Percentiles rank a stretch among this genome's conserved stretches.
Conservation (phyloP, 2,113 vertebrate species). For the Cervus canadensis region DNA sequence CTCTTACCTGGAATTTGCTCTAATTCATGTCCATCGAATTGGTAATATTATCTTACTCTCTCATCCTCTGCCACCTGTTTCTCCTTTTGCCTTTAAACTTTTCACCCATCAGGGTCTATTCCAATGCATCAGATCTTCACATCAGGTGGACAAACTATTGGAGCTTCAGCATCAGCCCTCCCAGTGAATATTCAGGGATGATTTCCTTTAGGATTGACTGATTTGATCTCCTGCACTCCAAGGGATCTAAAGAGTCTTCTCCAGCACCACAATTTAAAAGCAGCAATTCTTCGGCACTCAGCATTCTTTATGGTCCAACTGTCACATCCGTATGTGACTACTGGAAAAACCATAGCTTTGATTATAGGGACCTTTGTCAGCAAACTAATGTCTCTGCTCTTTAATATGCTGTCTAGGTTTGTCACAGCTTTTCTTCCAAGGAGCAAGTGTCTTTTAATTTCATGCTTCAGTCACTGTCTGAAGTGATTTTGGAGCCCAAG, state of each 20-base stretch:
- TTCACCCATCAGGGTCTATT: not conserved
- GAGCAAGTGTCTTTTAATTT: not conserved
- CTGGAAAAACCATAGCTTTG: not conserved
- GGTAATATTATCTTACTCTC: not conserved
- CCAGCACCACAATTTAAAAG: not conserved
- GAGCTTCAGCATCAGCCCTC: not conserved
- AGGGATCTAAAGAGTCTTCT: not conserved
- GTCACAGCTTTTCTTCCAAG: not conserved
- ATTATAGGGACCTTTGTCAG: not conserved
- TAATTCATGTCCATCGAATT: not conserved
- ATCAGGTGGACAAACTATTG: not conserved
- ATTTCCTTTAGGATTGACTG: not conserved
- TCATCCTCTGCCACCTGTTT: not conserved
- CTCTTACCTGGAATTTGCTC: not conserved
- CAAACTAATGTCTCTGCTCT: not conserved
- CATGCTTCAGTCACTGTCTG: not conserved
- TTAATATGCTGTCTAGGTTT: not conserved
- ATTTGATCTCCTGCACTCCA: not conserved
- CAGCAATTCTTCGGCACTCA: not conserved
- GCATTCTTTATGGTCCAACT: not conserved
- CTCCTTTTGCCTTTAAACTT: not conserved
- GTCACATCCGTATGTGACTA: not conserved
- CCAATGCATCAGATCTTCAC: not conserved
- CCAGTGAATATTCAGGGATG: not conserved
- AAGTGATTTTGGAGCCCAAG: not conserved